Percentiles rank a stretch among this genome's conserved stretches.
These are phyloP conservation scores for Pseudopipra pipra DNA, from an alignment of 2,113 vertebrate genomes.

Conservation along the genomic window DNA sequence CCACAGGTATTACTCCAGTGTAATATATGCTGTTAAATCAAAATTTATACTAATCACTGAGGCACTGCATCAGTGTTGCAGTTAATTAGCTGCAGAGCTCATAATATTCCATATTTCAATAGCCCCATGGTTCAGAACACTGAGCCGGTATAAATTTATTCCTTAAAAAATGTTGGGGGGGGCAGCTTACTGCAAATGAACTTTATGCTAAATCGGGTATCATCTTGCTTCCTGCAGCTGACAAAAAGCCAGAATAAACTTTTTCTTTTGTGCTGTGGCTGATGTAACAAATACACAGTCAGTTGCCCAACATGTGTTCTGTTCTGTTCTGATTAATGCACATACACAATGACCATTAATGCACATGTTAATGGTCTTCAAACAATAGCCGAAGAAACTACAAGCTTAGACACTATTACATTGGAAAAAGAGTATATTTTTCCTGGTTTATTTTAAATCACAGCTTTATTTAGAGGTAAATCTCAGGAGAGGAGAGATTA, in stretches of 20 bases:
- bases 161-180: background rate
- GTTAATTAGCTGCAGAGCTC: background rate
- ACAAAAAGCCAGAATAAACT: background rate
- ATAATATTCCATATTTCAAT: background rate
- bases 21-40: background rate
- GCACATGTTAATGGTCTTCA: background rate
- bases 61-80: background rate
- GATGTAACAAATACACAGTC: background rate
- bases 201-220: background rate
- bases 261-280: background rate
- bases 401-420: background rate
- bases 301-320: background rate
- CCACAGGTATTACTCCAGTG: background rate
- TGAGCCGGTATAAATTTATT: background rate
- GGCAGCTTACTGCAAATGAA: background rate
- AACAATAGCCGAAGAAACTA: background rate
- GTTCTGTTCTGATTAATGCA: background rate
- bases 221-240: background rate
- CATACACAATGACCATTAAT: background rate
- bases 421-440: background rate
- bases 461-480: background rate
- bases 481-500: background rate
- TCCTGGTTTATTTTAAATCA: background rate
- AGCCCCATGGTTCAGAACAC: background rate
- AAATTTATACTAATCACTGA: background rate